Evolutionary conservation across 2,888 invertebrate species (phyloP), one percentile per base, ranked within the genome.

Genomic region (Podabrus alpinus): DNA sequence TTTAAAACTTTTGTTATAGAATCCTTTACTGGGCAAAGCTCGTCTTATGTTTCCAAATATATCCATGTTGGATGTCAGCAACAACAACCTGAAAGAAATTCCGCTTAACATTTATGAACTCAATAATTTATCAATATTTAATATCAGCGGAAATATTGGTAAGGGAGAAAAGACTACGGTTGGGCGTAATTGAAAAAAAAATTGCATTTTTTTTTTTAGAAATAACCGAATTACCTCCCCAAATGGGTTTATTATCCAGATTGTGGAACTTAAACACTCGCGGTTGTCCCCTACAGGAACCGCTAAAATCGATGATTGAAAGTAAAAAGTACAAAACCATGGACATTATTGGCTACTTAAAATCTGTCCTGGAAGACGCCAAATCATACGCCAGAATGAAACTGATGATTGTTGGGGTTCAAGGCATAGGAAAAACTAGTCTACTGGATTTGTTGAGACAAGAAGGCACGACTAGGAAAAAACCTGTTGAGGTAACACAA

Each of bases 221-320:
- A 59, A 92, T 97, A 70, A 92, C 91, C 5, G 95, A 97, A 84
- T 90, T 99, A 71, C 99, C 99, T 0, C 95, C 98, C 0, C 96
- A 98, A 87, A 94, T 99, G 92, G 99, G 99, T 0, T 89, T 98
- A 9, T 90, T 99, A 2, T 94, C 95, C 0, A 92, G 97, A n/a
- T 90, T 99, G 59, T 99, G 99, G 98, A 98, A 97, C 88, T 89
- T 99, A 59, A 97, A 96, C 87, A 95, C 98, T 2, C 91, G 94
- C 62, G 97, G 97, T 2, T 99, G 99, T 84, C 90, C 92, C 21
- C 89, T 97, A 11, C 93, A 93, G 82, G 98, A 97, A 84, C 97
- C 98, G 0, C 88, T 98, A 0, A 93, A 93, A 77, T 93, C 95
- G 0, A 97, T 98, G 95, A 94, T 98, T 75, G 94, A 95, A 68